Percentiles rank a stretch among this genome's conserved stretches.
These are phyloP conservation scores for Aphelocoma californica DNA, from an alignment of 2,797 vertebrate species.

Conservation along the genomic window DNA sequence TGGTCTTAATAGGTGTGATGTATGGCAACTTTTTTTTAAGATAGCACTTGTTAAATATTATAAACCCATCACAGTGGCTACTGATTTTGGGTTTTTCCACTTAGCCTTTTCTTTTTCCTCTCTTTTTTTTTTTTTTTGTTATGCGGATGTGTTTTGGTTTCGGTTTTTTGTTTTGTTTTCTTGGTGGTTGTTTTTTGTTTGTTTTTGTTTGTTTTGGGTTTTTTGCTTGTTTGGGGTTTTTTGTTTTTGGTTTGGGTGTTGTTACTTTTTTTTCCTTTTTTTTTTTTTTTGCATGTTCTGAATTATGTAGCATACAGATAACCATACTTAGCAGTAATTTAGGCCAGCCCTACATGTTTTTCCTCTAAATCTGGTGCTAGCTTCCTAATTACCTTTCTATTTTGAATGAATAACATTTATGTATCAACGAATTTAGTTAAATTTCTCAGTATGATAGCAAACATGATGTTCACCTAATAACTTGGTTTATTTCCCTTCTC, in stretches of 20 bases:
- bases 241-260: too few species aligned
- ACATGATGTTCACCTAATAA: not conserved
- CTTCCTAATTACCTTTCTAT: not conserved
- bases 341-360: not conserved
- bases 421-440: not conserved
- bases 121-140: too few species aligned
- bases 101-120: not conserved
- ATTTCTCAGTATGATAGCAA: not conserved
- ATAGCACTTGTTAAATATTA: not conserved
- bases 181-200: not conserved
- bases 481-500: not conserved
- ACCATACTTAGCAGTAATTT: not conserved
- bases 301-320: not conserved
- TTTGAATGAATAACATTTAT: not conserved
- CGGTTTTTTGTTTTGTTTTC: not conserved
- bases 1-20: not conserved
- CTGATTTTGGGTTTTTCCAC: not conserved
- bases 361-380: constrained; percentile 3
- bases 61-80: not conserved
- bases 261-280: not conserved
- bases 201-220: not conserved
- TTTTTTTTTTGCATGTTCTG: not conserved
- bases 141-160: not conserved
- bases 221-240: not conserved
- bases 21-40: not conserved